These are phyloP conservation scores for Acleris cristana DNA, from an alignment of 2,888 invertebrate species.

Conservation along the genomic window DNA sequence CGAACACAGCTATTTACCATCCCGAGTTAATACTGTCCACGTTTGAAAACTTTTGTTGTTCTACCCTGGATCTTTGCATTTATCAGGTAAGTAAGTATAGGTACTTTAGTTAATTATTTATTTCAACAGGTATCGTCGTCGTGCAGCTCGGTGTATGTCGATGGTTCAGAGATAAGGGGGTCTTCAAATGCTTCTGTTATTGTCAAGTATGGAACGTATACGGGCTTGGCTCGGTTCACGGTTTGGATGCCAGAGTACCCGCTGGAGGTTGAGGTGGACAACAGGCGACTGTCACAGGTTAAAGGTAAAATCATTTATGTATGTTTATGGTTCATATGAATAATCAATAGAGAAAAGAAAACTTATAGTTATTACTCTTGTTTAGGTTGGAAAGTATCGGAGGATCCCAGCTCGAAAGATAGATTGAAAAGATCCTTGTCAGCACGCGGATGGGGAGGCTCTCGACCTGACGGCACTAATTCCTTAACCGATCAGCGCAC, in stretches of 20 bases:
- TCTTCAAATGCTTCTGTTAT: conserved; percentile 97
- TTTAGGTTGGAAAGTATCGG: conserved; percentile 94
- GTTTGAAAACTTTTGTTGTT: too few species aligned
- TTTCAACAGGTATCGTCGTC: conserved; percentile 93
- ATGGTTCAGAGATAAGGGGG: conserved; percentile 97
- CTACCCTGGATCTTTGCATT: too few species aligned
- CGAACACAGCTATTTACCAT: conserved; percentile 16
- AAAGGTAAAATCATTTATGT: conserved; percentile 76
- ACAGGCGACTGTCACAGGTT: conserved; percentile 95
- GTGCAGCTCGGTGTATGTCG: conserved; percentile 97
- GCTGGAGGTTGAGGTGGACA: conserved; percentile 94
- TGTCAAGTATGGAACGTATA: conserved; percentile 96
- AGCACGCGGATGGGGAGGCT: conserved; percentile 81
- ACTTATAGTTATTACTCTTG: neutral
- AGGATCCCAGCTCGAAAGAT: conserved; percentile 85
- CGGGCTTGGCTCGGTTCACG: conserved; percentile 93
- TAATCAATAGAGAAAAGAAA: too few species aligned
- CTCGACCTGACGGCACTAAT: conserved; percentile 86
- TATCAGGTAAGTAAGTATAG: too few species aligned
- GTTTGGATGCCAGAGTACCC: conserved; percentile 99
- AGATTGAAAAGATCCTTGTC: conserved; percentile 85
- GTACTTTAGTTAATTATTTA: neutral
- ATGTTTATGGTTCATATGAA: too few species aligned
- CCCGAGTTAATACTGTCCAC: too few species aligned
- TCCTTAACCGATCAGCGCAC: conserved; percentile 85